phyloP scores from a whole-genome alignment of 2,888 invertebrate genomes.

The Callosobruchus maculatus region DNA sequence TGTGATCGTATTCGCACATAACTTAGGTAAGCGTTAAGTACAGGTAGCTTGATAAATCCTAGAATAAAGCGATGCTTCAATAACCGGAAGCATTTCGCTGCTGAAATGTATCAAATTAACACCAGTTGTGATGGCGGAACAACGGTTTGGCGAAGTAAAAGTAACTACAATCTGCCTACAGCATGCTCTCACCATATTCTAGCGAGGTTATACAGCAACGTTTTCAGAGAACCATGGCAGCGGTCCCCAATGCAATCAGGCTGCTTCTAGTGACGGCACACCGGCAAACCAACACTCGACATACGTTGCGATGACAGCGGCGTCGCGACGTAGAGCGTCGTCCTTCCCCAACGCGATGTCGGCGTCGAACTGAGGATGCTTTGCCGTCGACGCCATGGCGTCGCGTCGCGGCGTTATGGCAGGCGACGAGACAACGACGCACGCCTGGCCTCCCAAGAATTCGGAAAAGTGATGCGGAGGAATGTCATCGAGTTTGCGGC shows the following conservation, averaged over 20 bases:
- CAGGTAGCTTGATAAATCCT: too few relatives aligned
- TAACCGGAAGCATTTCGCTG: too few relatives aligned
- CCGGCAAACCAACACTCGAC: not conserved
- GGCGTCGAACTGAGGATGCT: not conserved
- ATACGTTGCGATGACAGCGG: not conserved
- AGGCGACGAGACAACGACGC: not conserved
- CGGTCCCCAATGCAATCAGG: not conserved
- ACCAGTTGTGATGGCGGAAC: too few relatives aligned
- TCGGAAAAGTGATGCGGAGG: not conserved
- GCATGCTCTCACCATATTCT: not conserved
- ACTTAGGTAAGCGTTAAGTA: too few relatives aligned
- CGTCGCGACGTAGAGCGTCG: not conserved
- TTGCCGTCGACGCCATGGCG: not conserved
- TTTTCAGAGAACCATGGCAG: not conserved
- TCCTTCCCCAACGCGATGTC: not conserved
- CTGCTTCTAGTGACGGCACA: not conserved
- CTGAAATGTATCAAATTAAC: too few relatives aligned
- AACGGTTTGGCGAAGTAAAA: too few relatives aligned
- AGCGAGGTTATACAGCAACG: not conserved
- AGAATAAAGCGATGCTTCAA: too few relatives aligned
- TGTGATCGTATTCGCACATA: too few relatives aligned
- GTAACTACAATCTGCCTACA: too few relatives aligned
- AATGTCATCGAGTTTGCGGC: not conserved
- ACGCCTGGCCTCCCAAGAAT: not conserved
- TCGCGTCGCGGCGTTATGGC: not conserved